Base-by-base conservation (phyloP, 2,113 vertebrate genomes). In the Heteronetta atricapilla region DNA sequence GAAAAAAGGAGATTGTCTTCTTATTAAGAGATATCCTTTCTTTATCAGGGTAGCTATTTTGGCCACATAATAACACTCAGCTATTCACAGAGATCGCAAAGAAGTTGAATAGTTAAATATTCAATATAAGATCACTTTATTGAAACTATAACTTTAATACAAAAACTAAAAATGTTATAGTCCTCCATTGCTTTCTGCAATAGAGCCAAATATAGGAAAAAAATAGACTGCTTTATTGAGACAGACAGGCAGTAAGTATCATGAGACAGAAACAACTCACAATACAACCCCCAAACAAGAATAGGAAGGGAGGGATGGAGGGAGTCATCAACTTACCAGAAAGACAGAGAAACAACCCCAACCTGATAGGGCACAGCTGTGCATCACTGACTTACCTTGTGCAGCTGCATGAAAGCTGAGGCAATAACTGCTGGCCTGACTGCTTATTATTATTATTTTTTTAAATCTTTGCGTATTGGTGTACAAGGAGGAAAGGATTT, bases 221-320 rank as follows among this genome's bases (percentile, higher is more conserved):
- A 46, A 5, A 50, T 0, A 81, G 6, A 1, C 23, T 31, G 1
- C 2, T 4, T 46, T 56, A 34, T 2, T 46, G 3, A 77, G 13
- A 23, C 5, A 77, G 13, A 0, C 20, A 50, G 18, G 26, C 12
- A 74, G 58, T 13, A 68, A 75, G 62, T 19, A 48, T 6, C 12
- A 62, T 6, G 13, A 50, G 6, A 59, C 3, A 3, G 36, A 42
- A 73, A 46, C 42, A 13, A n/a, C 7, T 6, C 34, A 4, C 8
- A 56, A 12, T 14, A 12, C 2, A 48, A 48, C 44, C 44, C 44
- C 44, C 44, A 17, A 44, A 44, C 16, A 17, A 44, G 15, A 17
- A 17, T 7, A 44, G 42, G 15, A 18, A 44, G 42, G 6, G 16
- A 44, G 16, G 15, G n/a, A n/a, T n/a, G n/a, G 16, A 44, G 42